Evolutionary conservation across 1,140 invertebrate species (phyloP), one percentile per base, ranked within the genome.

Genomic region (Lepidurus packardi): DNA sequence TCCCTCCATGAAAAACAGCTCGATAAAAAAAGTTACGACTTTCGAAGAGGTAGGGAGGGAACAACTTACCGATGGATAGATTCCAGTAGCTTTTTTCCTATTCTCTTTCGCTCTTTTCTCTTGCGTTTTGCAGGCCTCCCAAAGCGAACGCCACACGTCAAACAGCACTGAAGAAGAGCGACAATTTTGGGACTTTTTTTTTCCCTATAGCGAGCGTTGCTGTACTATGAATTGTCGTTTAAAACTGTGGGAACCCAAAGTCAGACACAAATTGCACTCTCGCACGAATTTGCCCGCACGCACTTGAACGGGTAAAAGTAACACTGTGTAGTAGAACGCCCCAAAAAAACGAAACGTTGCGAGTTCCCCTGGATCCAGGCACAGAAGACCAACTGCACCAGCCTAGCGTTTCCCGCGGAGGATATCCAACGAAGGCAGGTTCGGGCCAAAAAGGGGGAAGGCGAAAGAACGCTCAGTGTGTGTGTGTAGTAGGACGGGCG

Each of bases 31-130:
- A 65, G 53, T 65, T 65, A 65, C 53, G 53, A 65, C 53, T 65
- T 65, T 65, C 53, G n/a, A 65, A 65, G 53, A 65, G 53, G 53
- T 65, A 65, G 53, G 53, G 53, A 65, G 53, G 53, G 53, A 13
- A 65, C 53, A 65, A 65, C 53, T 65, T 65, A 65, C 53, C 53
- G 21, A 65, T 65, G 53, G 53, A 65, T 65, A 65, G 53, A 65
- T 65, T 65, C 53, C 53, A 65, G 53, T 65, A 65, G 53, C 53
- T 13, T 65, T 65, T 65, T 65, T 65, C 53, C 53, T 65, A 21
- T 21, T 21, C 45, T 47, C 8, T 65, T 65, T 65, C 53, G 16
- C 16, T 21, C 21, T 65, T 21, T 3, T 16, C 53, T 47, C 16
- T 3, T 16, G 45, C 45, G 45, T 47, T 47, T 34, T 34, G 34